Evolutionary conservation across 2,888 invertebrate genomes (phyloP).

Genomic region (Ormia ochracea): DNA sequence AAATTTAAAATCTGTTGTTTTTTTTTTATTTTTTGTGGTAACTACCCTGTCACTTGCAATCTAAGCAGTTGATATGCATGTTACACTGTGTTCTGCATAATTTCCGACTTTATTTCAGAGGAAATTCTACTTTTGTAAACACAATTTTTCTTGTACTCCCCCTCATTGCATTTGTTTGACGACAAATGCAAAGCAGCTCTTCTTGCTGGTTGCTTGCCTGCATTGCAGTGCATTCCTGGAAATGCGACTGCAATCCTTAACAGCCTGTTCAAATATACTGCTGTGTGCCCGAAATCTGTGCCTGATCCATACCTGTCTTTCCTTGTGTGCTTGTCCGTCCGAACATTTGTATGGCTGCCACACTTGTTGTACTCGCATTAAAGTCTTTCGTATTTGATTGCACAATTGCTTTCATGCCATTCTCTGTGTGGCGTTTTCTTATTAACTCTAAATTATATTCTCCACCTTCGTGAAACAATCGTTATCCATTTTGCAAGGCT

Average conservation of each 20-base stretch:
- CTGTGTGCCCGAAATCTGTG: not conserved
- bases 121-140: no score
- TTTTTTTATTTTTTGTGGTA: no score
- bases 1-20: no score
- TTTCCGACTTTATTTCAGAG: no score
- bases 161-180: no score
- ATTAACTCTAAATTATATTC: conserved; percentile 17
- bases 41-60: no score
- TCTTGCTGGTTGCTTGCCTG: not conserved
- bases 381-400: conserved; percentile 9
- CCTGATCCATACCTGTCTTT: not conserved
- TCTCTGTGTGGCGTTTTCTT: conserved; percentile 46
- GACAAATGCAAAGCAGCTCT: no score
- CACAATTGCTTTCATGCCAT: not conserved
- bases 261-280: not conserved
- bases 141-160: not conserved
- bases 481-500: conserved; percentile 17
- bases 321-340: not conserved
- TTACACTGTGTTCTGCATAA: no score
- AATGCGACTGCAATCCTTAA: conserved; percentile 3
- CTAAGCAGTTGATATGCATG: no score
- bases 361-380: not conserved
- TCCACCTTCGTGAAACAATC: not conserved
- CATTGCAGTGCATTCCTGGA: not conserved
- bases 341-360: conserved; percentile 2